A percentile compares a stretch with the other conserved stretches of the same genome.
phyloP scores from a whole-genome alignment of 1,140 invertebrate genomes.

The Cherax quadricarinatus region DNA sequence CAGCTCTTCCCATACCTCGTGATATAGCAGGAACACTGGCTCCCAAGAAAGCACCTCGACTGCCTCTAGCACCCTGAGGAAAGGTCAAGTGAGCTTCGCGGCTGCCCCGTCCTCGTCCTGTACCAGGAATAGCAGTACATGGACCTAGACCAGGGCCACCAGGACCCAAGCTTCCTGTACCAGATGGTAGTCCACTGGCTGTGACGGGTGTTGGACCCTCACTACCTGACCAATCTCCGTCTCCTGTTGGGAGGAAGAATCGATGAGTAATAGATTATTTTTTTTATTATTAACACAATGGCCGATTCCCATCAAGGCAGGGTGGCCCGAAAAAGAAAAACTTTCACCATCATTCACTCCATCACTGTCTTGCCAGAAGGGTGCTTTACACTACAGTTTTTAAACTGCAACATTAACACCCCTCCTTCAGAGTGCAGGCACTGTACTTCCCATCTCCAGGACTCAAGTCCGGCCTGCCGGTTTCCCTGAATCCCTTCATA shows the following conservation, averaged over 20 bases:
- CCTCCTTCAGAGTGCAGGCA: too few relatives aligned
- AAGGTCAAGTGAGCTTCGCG: not conserved
- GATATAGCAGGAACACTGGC: not conserved
- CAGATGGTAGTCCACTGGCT: not conserved
- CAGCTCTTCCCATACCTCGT: slow-evolving; percentile 5
- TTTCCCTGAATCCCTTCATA: too few relatives aligned
- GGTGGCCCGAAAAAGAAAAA: too few relatives aligned
- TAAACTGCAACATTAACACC: too few relatives aligned
- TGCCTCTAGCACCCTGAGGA: not conserved
- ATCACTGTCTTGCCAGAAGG: too few relatives aligned
- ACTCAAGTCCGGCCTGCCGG: too few relatives aligned
- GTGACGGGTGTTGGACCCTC: not conserved
- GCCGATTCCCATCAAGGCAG: too few relatives aligned
- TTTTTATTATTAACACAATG: too few relatives aligned
- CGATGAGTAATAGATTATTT: too few relatives aligned
- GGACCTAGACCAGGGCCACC: slow-evolving; percentile 28
- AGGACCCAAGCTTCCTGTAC: not conserved
- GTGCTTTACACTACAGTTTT: too few relatives aligned
- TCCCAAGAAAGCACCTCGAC: slow-evolving; percentile 24
- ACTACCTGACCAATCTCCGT: not conserved
- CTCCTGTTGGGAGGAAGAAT: not conserved
- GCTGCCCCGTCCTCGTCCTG: slow-evolving; percentile 27
- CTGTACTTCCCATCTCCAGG: too few relatives aligned
- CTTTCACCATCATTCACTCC: too few relatives aligned
- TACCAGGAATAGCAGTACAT: not conserved